phyloP scores from a whole-genome alignment of 2,888 invertebrate species.

The Idaea straminata region DNA sequence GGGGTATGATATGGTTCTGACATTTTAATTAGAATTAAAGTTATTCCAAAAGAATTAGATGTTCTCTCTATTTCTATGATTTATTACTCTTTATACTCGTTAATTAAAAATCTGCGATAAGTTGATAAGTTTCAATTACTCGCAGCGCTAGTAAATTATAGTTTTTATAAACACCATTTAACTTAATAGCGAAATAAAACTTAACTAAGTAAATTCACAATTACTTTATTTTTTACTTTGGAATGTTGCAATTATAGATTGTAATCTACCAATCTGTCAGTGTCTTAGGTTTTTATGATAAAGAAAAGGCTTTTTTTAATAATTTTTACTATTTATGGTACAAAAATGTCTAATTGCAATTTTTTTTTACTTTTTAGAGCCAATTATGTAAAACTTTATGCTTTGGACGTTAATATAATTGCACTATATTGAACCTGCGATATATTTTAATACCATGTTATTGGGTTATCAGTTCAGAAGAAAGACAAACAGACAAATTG shows the following conservation, averaged over 20 bases:
- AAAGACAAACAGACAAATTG: too few relatives aligned
- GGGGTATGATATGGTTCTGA: too few relatives aligned
- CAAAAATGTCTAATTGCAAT: too few relatives aligned
- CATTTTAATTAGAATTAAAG: too few relatives aligned
- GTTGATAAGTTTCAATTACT: slow-evolving; percentile 18
- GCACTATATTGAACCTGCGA: too few relatives aligned
- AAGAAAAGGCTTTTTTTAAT: too few relatives aligned
- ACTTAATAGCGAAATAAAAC: not conserved
- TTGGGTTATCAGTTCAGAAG: too few relatives aligned
- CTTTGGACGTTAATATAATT: too few relatives aligned
- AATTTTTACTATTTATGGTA: too few relatives aligned
- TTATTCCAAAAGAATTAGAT: not conserved
- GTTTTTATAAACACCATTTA: slow-evolving; percentile 13
- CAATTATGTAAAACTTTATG: too few relatives aligned
- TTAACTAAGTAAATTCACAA: slow-evolving; percentile 7
- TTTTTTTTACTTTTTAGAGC: too few relatives aligned
- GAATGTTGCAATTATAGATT: slow-evolving; percentile 17
- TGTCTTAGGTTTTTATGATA: not conserved
- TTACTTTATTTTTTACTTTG: slow-evolving; percentile 10
- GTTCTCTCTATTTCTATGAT: not conserved
- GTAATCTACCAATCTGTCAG: not conserved
- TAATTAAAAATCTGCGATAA: slow-evolving; percentile 12
- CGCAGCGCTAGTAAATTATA: slow-evolving; percentile 16
- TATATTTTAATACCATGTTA: too few relatives aligned
- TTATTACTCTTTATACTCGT: slow-evolving; percentile 10